Evolutionary conservation across 2,888 invertebrate species (phyloP).

Genomic region (Seira musarum): DNA sequence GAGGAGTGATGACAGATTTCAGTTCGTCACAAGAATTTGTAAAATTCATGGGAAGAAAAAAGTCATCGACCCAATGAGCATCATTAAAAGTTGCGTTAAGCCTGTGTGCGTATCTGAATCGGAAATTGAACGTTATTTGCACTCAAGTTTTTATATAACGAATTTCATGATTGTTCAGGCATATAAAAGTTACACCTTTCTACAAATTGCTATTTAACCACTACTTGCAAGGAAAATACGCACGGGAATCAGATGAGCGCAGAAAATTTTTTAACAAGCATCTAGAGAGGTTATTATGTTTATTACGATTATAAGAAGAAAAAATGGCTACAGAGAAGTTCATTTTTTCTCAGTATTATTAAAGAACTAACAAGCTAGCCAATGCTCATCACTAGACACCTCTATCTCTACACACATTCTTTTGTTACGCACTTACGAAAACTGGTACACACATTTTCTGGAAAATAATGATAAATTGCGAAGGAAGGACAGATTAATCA

Average conservation of each 20-base stretch:
- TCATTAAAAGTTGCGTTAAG: neutral
- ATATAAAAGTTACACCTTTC: neutral
- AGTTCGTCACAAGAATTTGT: neutral
- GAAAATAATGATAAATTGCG: no score
- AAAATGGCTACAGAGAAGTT: no score
- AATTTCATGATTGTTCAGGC: neutral
- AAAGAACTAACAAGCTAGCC: no score
- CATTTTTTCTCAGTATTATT: no score
- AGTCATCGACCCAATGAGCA: neutral
- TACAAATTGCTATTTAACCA: neutral
- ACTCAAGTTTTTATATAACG: neutral
- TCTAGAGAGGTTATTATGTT: neutral
- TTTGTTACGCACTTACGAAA: no score
- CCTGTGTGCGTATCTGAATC: neutral
- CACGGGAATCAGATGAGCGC: neutral
- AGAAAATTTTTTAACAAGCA: neutral
- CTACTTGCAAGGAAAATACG: neutral
- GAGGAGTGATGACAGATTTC: neutral
- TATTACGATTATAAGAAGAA: no score
- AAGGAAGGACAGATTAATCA: no score
- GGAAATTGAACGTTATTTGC: neutral
- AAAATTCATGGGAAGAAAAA: constrained; percentile 4
- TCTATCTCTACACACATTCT: no score
- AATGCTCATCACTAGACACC: no score
- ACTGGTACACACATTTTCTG: no score